Evolutionary conservation across 30 jellyfish, hydroid and myxozoan genomes (phyloP).

Genomic region (Chrysaora quinquecirrha): DNA sequence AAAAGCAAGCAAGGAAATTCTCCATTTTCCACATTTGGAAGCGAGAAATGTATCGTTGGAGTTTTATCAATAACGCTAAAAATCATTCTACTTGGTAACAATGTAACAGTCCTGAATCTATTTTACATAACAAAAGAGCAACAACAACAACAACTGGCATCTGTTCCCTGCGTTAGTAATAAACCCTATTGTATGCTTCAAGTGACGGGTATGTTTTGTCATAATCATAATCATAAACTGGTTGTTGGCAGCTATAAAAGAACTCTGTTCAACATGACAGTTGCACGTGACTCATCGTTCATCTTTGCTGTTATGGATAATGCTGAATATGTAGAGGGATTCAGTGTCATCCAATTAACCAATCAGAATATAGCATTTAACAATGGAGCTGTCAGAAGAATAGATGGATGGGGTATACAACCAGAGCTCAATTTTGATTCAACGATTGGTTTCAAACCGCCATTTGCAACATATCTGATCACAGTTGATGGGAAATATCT

Average conservation of each 20-base stretch:
- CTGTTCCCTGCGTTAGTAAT: background rate
- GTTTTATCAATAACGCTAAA: background rate
- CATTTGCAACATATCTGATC: conserved; percentile 46
- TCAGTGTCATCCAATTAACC: conserved; percentile 53
- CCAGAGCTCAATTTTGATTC: conserved; percentile 34
- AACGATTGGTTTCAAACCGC: conserved; percentile 44
- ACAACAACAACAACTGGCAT: background rate
- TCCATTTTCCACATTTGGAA: background rate
- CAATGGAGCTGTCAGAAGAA: background rate
- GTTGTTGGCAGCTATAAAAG: background rate
- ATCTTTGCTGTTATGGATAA: conserved; percentile 33
- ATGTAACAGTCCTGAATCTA: background rate
- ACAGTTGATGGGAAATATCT: conserved; percentile 35
- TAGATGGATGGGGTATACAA: conserved; percentile 49
- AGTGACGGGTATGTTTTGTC: background rate
- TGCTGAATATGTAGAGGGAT: conserved; percentile 45
- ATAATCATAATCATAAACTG: background rate
- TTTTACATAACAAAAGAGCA: background rate
- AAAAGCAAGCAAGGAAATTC: background rate
- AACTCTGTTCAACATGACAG: conserved; percentile 6
- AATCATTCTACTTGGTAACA: background rate
- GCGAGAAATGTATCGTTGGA: conserved; percentile 24
- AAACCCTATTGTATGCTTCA: background rate
- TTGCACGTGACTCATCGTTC: conserved; percentile 5
- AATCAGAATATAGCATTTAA: background rate